Evolutionary conservation across 2,888 invertebrate species (phyloP), one percentile per base, ranked within the genome.

Genomic region (Hypsopygia costalis): DNA sequence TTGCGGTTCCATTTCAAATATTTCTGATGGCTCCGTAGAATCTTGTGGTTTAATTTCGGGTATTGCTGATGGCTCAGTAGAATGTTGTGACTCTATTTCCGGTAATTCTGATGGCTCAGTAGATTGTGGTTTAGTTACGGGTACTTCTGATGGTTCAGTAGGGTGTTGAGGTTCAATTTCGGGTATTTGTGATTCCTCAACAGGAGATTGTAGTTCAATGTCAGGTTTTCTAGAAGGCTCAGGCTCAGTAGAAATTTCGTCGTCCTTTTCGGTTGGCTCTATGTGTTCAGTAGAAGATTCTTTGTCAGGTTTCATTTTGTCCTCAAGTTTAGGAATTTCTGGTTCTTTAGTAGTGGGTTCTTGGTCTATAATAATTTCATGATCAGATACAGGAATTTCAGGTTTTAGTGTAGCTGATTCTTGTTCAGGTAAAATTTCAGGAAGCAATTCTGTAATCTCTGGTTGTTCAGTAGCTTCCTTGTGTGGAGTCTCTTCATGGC

Each of bases 71-170:
- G 10, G 8, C 20, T 28, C 20, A 10, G 36, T 30, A 1, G 10
- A 29, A 12, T 9, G 9, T 20, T n/a, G n/a, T n/a, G n/a, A n/a
- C n/a, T 30, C 20, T 1, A 11, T 20, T 10, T 34, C 28, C 16
- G 45, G 39, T 27, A 9, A 21, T 36, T 40, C 36, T 27, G 44
- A 43, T 5, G 3, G 25, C 16, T 16, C 16, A 4, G 25, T n/a
- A 25, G n/a, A 25, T 7, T 8, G 25, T 25, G 7, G 25, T 25
- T 25, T 6, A 25, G 2, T 25, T 1, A 4, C 25, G 2, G 25
- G 25, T 25, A 4, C n/a, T 21, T n/a, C n/a, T 3, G 4, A 2
- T 3, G 16, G 4, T 16, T 16, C n/a, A n/a, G n/a, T 30, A 1
- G 10, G 21, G n/a, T 9, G 9, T 20, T n/a, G n/a, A n/a, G n/a